A percentile compares a stretch with the other conserved stretches of the same genome.
Conservation (phyloP, 2,113 vertebrate species). For the Cyphomyrus plagiostoma region DNA sequence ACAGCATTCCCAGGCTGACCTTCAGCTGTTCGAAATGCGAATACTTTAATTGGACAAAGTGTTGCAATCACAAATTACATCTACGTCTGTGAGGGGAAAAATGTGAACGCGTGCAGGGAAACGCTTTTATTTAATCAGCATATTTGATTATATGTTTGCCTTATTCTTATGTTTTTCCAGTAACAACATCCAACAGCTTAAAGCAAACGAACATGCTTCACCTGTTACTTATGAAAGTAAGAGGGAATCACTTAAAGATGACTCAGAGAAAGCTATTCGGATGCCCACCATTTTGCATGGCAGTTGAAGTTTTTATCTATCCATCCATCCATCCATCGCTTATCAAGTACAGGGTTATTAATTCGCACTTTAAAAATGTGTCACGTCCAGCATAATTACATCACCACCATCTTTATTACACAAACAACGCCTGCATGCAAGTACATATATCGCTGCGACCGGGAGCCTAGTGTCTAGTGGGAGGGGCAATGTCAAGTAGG, state of each 20-base stretch:
- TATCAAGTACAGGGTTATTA: background rate
- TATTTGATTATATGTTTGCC: background rate
- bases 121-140: background rate
- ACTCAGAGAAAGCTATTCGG: background rate
- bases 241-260: background rate
- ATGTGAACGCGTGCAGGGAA: background rate
- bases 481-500: too few species aligned
- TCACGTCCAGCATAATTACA: background rate
- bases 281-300: background rate
- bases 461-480: too few species aligned
- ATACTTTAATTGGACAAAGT: background rate
- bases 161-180: background rate
- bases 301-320: background rate
- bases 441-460: too few species aligned
- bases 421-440: background rate
- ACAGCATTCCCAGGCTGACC: background rate
- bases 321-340: background rate
- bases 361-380: background rate
- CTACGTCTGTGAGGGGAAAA: background rate
- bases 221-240: background rate
- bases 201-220: background rate
- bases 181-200: background rate
- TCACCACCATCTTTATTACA: background rate
- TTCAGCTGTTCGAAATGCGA: background rate
- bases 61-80: constrained; percentile 4